These are phyloP conservation scores for Volucella inflata DNA, from an alignment of 2,888 invertebrate genomes.

Conservation along the genomic window DNA sequence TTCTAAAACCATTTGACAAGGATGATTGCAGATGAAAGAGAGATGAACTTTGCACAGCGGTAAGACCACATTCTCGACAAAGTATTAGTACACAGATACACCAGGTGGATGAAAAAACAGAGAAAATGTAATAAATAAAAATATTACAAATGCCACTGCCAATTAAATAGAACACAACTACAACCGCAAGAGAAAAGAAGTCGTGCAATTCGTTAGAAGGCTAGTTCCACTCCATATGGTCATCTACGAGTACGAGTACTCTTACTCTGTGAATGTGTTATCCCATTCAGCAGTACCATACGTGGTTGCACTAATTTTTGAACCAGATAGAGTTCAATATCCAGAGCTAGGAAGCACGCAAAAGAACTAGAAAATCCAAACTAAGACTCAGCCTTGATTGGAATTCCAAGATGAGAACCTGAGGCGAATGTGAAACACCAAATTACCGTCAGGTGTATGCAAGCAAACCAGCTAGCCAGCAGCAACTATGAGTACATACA, in stretches of 20 bases:
- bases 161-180: slow-evolving; percentile 2
- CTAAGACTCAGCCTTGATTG: slow-evolving; percentile 58
- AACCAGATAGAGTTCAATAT: slow-evolving; percentile 49
- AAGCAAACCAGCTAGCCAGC: neutral
- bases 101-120: neutral
- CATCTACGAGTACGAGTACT: too few relatives aligned
- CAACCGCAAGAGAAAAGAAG: neutral
- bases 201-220: slow-evolving; percentile 29
- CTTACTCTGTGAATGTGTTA: slow-evolving; percentile 2
- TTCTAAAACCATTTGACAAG: slow-evolving; percentile 32
- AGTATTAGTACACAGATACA: slow-evolving; percentile 4
- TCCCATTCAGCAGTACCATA: slow-evolving; percentile 36
- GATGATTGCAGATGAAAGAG: slow-evolving; percentile 48
- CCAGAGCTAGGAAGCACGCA: slow-evolving; percentile 15
- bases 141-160: slow-evolving; percentile 3
- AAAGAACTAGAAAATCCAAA: slow-evolving; percentile 6
- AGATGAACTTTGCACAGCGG: slow-evolving; percentile 54
- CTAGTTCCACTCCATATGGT: neutral
- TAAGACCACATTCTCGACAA: slow-evolving; percentile 63
- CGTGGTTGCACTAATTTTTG: slow-evolving; percentile 52
- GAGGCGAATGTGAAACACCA: slow-evolving; percentile 11
- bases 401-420: slow-evolving; percentile 36
- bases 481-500: too few relatives aligned
- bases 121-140: too few relatives aligned
- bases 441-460: slow-evolving; percentile 5